Evolutionary conservation across 2,888 invertebrate genomes (phyloP).

Genomic region (Sclerodermus sp.): DNA sequence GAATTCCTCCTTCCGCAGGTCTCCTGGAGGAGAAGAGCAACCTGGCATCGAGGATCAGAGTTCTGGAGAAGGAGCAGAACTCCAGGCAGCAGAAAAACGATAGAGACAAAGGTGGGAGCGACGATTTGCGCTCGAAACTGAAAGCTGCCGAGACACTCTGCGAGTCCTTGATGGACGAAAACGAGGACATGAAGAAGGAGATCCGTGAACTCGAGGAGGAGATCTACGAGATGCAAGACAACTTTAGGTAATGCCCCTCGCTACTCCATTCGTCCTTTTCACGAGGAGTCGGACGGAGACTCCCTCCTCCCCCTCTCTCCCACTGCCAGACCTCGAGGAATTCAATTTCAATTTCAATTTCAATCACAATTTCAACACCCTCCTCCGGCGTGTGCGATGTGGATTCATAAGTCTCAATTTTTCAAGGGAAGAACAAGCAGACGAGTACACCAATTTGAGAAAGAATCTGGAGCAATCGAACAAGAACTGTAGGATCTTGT

Average conservation of each 20-base stretch:
- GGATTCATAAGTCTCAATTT: constrained; percentile 14
- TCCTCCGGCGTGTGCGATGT: no score
- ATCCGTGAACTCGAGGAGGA: constrained; percentile 92
- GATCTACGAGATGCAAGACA: constrained; percentile 98
- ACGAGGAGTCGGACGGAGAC: no score
- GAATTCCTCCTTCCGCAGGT: no score
- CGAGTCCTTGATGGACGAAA: constrained; percentile 94
- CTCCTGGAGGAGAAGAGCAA: constrained; percentile 56
- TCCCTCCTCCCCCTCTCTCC: no score
- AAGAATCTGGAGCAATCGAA: constrained; percentile 95
- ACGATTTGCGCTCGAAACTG: constrained; percentile 78
- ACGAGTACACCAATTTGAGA: constrained; percentile 91
- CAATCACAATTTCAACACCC: no score
- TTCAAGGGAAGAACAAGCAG: constrained; percentile 90
- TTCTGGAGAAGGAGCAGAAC: constrained; percentile 45
- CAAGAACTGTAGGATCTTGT: constrained; percentile 96
- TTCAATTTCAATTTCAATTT: no score
- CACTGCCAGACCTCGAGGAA: no score
- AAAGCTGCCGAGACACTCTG: constrained; percentile 88
- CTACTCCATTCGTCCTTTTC: neutral
- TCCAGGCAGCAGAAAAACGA: constrained; percentile 41
- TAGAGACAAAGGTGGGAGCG: constrained; percentile 41
- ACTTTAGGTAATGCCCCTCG: constrained; percentile 67
- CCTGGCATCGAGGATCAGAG: constrained; percentile 59
- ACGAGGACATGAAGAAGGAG: constrained; percentile 92